Base-by-base conservation (phyloP, 2,113 vertebrate species). In the Hemicordylus capensis region DNA sequence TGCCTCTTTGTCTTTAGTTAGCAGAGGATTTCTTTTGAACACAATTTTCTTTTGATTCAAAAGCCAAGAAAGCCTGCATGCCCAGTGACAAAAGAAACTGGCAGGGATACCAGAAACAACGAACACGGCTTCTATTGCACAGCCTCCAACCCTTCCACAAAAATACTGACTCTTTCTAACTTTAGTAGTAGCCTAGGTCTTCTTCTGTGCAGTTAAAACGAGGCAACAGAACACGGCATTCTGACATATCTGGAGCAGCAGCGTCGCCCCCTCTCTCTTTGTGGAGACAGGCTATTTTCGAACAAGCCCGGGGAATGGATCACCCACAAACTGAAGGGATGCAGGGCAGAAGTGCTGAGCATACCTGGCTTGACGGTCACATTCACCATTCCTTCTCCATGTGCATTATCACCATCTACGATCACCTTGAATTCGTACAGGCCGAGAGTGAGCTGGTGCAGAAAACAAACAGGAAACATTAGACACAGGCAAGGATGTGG, bases 351-450 rank as follows among this genome's bases (percentile, higher is more conserved):
- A 9, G 64, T 64, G 77, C 0, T 73, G 19, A 44, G 89, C 95
- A 94, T 94, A 99, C 99, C 97, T 96, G 98, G 98, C 87, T 98
- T 98, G 78, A 99, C 99, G 0, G 98, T 99, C 6, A 99, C 98
- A 4, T 99, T 99, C 93, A 99, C 98, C 0, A 97, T 98, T 85
- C 98, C 98, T 93, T 99, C 98, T 59, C 98, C 99, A 0, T 95
- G 96, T 0, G 97, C 96, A 0, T 97, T 97, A 0, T 97, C 97
- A 7, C 97, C 98, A 0, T 97, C 94, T 6, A 98, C 99, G 0
- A 96, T 93, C 37, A 99, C 97, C 93, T 95, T 98, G 94, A 99
- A 99, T 94, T 98, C 98, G 1, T 99, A 99, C 31, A 99, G 95
- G 61, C 99, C 99, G 84, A 97, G 97, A 0, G 99, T 99, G 51